Evolutionary conservation across 2,888 invertebrate genomes (phyloP), one percentile per base, ranked within the genome.

Genomic region (Ichneumoninae sp.): DNA sequence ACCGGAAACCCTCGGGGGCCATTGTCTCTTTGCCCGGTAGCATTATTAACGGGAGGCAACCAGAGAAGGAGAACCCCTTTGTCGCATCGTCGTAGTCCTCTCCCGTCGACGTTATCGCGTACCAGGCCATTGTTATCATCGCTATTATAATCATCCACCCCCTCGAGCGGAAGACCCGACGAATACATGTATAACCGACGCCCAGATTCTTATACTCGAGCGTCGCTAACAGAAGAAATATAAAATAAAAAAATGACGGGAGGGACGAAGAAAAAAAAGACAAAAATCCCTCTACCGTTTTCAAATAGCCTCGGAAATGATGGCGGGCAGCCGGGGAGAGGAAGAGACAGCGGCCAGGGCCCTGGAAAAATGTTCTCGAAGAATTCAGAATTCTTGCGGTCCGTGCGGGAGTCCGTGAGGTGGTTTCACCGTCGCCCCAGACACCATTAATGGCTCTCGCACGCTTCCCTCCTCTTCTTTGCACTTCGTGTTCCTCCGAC

Each of bases 391-490:
- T 86, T 78, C 65, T 26, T n/a, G 40, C 65, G 26, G 52, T 40
- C 54, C 26, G 50, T 13, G 44, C 33, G 16, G 44, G 19, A 74
- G 30, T 47, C 57, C 44, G 60, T 44, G 73, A 16, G 70, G 6
- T 33, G 52, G 30, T 81, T 69, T 78, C n/a, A 60, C 30, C 70
- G 54, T 40, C 73, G 71, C n/a, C 75, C 76, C 78, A 81, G 81
- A 87, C 77, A 77, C 86, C 86, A 85, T 87, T 87, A 87, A 87
- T 81, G 76, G 85, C 65, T 85, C 74, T 57, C 75, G 33, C 71
- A 57, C 54, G 40, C 57, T 40, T 57, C 13, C 54, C 26, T 71
- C 54, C 40, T 8, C 54, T 30, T 22, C 44, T 60, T 60, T 73
- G 30, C 30, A 66, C 73, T n/a, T 66, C 68, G 80, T 47, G 69